Conservation (phyloP, 2,888 invertebrate species). For the Aphidius colemani region DNA sequence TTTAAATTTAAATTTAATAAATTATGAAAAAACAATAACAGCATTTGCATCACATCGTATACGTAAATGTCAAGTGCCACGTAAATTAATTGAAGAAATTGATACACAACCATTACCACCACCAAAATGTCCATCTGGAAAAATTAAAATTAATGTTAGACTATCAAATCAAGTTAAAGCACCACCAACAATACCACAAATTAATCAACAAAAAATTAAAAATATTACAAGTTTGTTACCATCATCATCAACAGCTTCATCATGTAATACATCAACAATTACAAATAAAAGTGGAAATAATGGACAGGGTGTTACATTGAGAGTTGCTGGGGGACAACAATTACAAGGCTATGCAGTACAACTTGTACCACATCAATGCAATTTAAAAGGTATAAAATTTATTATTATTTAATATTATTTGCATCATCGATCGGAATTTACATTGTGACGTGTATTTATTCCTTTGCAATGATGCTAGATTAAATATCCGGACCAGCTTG, state of each 20-base stretch:
- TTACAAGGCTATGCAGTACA: conserved; percentile 63
- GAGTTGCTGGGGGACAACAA: conserved; percentile 58
- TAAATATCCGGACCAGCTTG: conserved; percentile 52
- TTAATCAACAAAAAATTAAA: conserved; percentile 49
- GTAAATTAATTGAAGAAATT: conserved; percentile 73
- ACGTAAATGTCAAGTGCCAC: conserved; percentile 73
- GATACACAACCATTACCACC: conserved; percentile 66
- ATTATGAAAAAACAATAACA: conserved; percentile 72
- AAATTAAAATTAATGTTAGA: conserved; percentile 68
- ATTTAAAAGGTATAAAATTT: conserved; percentile 62
- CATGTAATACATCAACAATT: conserved; percentile 56
- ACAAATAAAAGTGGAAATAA: conserved; percentile 50
- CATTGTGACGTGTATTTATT: conserved; percentile 31
- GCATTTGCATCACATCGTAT: conserved; percentile 87
- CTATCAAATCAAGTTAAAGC: conserved; percentile 55
- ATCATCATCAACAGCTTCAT: conserved; percentile 51
- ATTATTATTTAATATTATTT: conserved; percentile 25
- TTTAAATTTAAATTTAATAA: conserved; percentile 69
- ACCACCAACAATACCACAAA: conserved; percentile 38
- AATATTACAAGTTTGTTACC: conserved; percentile 53
- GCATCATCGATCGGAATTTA: conserved; percentile 40
- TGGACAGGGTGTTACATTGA: conserved; percentile 55
- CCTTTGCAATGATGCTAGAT: conserved; percentile 54
- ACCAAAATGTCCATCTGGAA: conserved; percentile 70
- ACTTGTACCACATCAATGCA: conserved; percentile 64